phyloP scores from a whole-genome alignment of 2,113 vertebrate genomes.

The Cryptoleucopteryx plumbea region DNA sequence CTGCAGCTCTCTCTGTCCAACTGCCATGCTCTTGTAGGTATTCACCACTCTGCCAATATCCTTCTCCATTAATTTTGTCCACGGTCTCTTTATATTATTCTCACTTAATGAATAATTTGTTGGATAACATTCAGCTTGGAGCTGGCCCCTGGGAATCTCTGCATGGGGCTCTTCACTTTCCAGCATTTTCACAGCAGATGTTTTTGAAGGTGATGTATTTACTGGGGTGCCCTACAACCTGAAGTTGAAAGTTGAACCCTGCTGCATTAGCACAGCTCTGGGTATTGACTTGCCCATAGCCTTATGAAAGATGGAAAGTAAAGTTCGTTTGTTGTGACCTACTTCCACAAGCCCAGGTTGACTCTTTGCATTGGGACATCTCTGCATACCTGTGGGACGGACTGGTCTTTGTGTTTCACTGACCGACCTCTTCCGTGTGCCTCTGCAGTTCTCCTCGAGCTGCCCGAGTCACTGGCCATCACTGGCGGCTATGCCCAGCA shows the following conservation, averaged over 20 bases:
- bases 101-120: background rate
- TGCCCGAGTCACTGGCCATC: conserved; percentile 65
- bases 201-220: background rate
- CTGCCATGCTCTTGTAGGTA: background rate
- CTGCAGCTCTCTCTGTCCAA: background rate
- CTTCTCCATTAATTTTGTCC: background rate
- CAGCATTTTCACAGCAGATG: background rate
- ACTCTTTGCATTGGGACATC: background rate
- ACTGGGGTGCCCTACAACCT: background rate
- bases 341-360: background rate
- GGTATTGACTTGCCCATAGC: background rate
- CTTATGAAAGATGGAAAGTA: background rate
- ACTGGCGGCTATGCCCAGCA: conserved; percentile 59
- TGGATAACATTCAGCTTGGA: background rate
- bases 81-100: background rate
- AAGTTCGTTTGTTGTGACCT: background rate
- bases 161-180: background rate
- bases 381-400: accelerated
- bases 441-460: conserved; percentile 61
- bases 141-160: background rate
- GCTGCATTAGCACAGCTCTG: background rate
- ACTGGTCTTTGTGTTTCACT: background rate
- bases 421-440: background rate
- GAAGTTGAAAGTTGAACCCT: background rate
- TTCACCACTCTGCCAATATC: background rate